Evolutionary conservation across 2,888 invertebrate species (phyloP).

Genomic region (Pinctada fucata): DNA sequence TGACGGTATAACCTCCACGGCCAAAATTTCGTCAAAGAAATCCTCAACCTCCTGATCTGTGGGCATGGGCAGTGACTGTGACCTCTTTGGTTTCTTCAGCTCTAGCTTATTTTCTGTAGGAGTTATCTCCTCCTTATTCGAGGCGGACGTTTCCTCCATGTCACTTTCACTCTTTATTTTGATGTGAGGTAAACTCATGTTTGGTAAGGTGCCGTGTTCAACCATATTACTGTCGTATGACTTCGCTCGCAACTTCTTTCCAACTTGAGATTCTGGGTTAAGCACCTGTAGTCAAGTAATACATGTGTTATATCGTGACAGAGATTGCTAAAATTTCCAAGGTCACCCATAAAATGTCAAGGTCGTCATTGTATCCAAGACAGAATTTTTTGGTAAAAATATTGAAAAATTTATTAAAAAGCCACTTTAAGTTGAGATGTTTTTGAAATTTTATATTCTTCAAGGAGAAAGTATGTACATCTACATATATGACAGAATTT

Average conservation of each 20-base stretch:
- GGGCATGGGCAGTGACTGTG: conserved; percentile 17
- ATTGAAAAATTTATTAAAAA: no score
- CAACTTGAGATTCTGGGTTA: conserved; percentile 59
- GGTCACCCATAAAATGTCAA: no score
- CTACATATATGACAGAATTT: no score
- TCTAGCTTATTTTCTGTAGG: not conserved
- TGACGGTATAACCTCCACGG: conserved; percentile 10
- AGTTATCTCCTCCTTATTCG: no score
- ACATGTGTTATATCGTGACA: not conserved
- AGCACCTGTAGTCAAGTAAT: conserved; percentile 50
- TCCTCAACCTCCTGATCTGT: conserved; percentile 37
- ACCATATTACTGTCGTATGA: not conserved
- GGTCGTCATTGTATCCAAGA: no score
- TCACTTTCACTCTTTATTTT: conserved; percentile 15
- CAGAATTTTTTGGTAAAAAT: no score
- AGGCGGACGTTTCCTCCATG: conserved; percentile 7
- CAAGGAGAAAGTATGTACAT: no score
- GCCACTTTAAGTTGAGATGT: no score
- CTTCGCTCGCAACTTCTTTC: conserved; percentile 51
- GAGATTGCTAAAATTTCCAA: no score
- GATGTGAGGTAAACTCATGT: not conserved
- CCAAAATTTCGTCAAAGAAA: conserved; percentile 36
- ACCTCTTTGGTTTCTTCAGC: conserved; percentile 19
- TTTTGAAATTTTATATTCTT: no score
- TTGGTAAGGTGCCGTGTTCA: not conserved